phyloP scores from a whole-genome alignment of 2,797 vertebrate genomes.

The Rhinatrema bivittatum region DNA sequence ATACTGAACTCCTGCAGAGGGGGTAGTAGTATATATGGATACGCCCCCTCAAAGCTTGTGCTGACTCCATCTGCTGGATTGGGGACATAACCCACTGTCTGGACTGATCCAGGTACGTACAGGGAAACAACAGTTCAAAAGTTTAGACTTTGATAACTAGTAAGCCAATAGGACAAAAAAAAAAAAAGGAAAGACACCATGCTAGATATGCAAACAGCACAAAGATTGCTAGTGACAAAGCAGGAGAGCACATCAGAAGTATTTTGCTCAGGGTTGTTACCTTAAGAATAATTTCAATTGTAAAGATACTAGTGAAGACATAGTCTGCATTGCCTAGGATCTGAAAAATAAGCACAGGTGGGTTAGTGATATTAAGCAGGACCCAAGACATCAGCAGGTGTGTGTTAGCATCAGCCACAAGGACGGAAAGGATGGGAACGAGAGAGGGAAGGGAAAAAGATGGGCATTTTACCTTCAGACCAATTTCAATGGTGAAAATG shows the following conservation, averaged over 20 bases:
- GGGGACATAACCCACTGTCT: too few relatives aligned
- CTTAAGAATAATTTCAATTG: conserved; percentile 98
- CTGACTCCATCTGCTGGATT: too few relatives aligned
- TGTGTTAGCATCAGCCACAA: conserved; percentile 48
- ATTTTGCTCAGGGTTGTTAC: conserved; percentile 69
- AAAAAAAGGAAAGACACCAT: conserved; percentile 12
- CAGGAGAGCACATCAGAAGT: background rate
- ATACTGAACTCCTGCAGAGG: too few relatives aligned
- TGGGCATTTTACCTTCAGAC: conserved; percentile 64
- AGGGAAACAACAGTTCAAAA: background rate
- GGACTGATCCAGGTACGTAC: too few relatives aligned
- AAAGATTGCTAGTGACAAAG: background rate
- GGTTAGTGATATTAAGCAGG: conserved; percentile 56
- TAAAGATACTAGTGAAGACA: conserved; percentile 98
- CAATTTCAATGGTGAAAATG: conserved; percentile 79
- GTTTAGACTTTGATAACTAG: conserved; percentile 4
- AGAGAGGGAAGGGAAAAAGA: conserved; percentile 19
- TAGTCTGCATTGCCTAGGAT: conserved; percentile 98
- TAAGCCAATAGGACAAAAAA: too few relatives aligned
- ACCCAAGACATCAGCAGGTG: conserved; percentile 28
- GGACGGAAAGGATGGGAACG: background rate
- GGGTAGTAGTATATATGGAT: too few relatives aligned
- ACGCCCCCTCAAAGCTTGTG: too few relatives aligned
- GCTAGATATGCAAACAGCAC: conserved; percentile 5
- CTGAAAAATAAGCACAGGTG: conserved; percentile 75